Evolutionary conservation across 2,797 vertebrate genomes (phyloP), one percentile per base, ranked within the genome.

Genomic region (Erethizon dorsatum): DNA sequence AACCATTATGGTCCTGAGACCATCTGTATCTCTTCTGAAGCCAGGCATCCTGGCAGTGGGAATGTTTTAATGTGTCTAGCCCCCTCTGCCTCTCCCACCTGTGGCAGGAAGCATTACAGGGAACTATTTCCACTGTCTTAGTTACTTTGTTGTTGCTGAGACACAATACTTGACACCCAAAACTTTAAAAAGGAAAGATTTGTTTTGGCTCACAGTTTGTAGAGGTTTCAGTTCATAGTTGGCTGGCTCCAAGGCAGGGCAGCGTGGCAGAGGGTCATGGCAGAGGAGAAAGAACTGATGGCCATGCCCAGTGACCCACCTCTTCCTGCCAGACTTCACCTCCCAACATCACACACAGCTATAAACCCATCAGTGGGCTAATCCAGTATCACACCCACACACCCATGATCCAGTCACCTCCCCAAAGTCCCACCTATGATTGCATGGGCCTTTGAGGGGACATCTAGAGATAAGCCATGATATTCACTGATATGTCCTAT

Each of bases 71-170:
- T 50, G 26, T 20, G 11, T 26, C 14, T 8, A 22, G 13, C 9
- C 50, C n/a, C 1, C 0, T 1, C 33, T 20, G 11, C 41, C 50
- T 54, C 37, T 50, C 47, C 9, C 0, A 10, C 20, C 5, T 5
- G 5, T 18, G 11, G 17, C 52, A 79, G 52, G 50, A 37, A 78
- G 1, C 17, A 0, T 22, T 12, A 41, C 28, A 41, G 18, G 83
- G 17, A 63, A 20, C 6, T 56, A 20, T 24, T 59, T 33, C 17
- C 11, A 10, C 22, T 14, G 12, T 28, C 41, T 26, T 45, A 41
- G 8, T 47, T 41, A 73, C 37, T 73, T 73, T 47, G 24, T 28
- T 47, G 11, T 28, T 75, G 73, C 73, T 14, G 24, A 75, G 41
- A 45, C 11, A 45, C 45, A 75, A 28, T 7, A 47, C 24, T 14